A percentile compares a stretch with the other conserved stretches of the same genome.
These are phyloP conservation scores for Hyposoter dolosus DNA, from an alignment of 2,888 invertebrate species.

Conservation along the genomic window DNA sequence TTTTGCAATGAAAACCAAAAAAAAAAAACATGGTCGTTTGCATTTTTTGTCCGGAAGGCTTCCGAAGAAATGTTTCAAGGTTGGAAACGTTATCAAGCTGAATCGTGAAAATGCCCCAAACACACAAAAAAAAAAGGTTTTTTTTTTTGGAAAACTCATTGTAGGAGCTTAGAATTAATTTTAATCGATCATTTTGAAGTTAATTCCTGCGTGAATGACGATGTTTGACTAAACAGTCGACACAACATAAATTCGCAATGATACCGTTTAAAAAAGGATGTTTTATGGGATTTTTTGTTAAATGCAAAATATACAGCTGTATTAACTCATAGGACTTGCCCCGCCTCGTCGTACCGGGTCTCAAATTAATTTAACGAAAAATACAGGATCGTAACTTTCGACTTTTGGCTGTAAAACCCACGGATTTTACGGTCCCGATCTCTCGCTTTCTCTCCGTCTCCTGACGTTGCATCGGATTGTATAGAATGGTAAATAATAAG, in stretches of 20 bases:
- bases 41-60: no score
- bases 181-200: not conserved
- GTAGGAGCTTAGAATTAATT: not conserved
- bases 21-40: no score
- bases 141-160: not conserved
- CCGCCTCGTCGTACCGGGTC: constrained; percentile 55
- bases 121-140: no score
- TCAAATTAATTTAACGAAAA: constrained; percentile 80
- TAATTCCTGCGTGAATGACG: not conserved
- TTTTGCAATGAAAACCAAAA: no score
- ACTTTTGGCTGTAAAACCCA: constrained; percentile 74
- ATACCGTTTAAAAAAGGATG: constrained; percentile 1
- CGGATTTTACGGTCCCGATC: constrained; percentile 70
- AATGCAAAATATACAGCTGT: constrained; percentile 45
- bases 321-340: constrained; percentile 60
- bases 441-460: constrained; percentile 18
- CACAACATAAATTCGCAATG: constrained; percentile 4
- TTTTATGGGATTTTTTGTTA: constrained; percentile 29
- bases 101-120: no score
- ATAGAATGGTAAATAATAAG: constrained; percentile 49
- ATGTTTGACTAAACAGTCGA: not conserved
- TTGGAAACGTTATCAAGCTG: no score
- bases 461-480: constrained; percentile 51
- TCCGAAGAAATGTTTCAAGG: no score
- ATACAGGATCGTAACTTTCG: constrained; percentile 78